Evolutionary conservation across 2,113 vertebrate genomes (phyloP).

Genomic region (Labeo catla): DNA sequence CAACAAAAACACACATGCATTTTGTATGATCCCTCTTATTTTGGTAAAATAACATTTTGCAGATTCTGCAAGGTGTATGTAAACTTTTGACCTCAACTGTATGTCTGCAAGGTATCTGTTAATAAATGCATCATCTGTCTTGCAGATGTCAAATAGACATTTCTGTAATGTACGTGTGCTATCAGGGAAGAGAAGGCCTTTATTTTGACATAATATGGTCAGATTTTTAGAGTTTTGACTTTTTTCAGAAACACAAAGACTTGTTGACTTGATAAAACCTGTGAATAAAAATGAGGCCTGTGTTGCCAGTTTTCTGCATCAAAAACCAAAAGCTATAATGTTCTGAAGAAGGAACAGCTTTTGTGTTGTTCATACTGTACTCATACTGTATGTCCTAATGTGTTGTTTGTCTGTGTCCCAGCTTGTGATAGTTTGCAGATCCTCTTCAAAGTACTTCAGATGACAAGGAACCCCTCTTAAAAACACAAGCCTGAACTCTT

Average conservation of each 20-base stretch:
- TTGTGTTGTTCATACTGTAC: background rate
- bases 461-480: conserved; percentile 72
- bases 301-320: background rate
- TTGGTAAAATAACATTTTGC: too few relatives aligned
- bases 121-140: too few relatives aligned
- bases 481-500: conserved; percentile 72
- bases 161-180: too few relatives aligned
- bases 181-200: background rate
- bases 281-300: background rate
- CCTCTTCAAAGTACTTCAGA: conserved; percentile 79
- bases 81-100: too few relatives aligned
- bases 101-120: too few relatives aligned
- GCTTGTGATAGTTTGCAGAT: conserved; percentile 56
- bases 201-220: background rate
- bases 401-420: conserved; percentile 57
- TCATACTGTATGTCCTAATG: conserved; percentile 11
- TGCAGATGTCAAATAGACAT: too few relatives aligned
- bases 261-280: background rate
- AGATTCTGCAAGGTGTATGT: too few relatives aligned
- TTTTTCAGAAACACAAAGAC: background rate
- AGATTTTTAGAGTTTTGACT: background rate
- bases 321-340: background rate
- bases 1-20: too few relatives aligned
- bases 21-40: too few relatives aligned
- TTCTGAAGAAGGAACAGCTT: background rate